These are phyloP conservation scores for Heterodera schachtii DNA, from an alignment of 1,140 invertebrate genomes.

Conservation along the genomic window DNA sequence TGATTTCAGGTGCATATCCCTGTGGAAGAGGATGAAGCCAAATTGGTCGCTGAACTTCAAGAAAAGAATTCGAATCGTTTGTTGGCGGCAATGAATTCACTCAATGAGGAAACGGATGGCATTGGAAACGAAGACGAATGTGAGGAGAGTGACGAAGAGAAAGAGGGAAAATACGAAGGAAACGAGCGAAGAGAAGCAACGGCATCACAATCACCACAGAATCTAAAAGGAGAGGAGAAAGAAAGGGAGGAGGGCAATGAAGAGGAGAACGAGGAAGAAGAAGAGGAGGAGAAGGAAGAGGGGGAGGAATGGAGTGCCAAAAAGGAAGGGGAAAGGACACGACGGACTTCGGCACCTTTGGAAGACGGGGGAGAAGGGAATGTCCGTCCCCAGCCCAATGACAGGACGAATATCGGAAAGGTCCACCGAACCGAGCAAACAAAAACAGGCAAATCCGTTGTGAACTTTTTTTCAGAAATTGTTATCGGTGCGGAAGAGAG, in stretches of 20 bases:
- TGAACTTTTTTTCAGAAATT: background rate
- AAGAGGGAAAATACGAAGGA: no score
- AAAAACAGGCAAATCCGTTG: no score
- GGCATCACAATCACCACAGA: background rate
- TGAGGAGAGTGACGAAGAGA: no score
- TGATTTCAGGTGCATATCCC: background rate
- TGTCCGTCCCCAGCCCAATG: background rate
- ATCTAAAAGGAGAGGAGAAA: background rate
- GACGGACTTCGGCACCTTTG: background rate
- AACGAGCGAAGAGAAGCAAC: no score
- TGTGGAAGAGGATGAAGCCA: conserved; percentile 24
- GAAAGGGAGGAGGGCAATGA: background rate
- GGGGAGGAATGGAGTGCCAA: background rate
- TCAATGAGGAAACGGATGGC: background rate
- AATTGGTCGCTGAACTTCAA: conserved; percentile 19
- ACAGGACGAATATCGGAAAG: background rate
- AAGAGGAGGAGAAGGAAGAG: background rate
- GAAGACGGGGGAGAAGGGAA: background rate
- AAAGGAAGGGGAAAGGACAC: background rate
- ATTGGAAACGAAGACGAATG: no score
- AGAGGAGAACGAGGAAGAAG: background rate
- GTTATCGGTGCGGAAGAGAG: background rate
- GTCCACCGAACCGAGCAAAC: background rate
- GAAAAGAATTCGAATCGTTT: conserved; percentile 22
- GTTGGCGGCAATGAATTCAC: conserved; percentile 21